Evolutionary conservation across 2,797 vertebrate species (phyloP), one percentile per base, ranked within the genome.

Genomic region (Ctenopoma multispine): DNA sequence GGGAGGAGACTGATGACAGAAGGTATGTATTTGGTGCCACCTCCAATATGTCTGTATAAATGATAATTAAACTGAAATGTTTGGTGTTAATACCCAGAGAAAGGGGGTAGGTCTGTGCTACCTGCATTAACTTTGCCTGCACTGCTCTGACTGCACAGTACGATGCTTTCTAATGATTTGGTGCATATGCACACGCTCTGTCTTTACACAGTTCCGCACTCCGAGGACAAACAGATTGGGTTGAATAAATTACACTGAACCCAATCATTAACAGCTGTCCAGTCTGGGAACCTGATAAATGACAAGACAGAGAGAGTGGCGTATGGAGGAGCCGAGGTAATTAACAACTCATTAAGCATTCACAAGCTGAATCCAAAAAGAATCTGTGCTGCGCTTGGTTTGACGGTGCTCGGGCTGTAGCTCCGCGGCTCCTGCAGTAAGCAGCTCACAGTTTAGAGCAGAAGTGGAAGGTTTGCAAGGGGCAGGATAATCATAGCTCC

Each of bases 261-360:
- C 66, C 77, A 85, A 87, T 89, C 80, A 87, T 87, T 88, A 92
- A 87, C 83, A 88, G 85, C 87, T 78, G 81, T 71, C 81, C 85
- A 68, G 87, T 77, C 90, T 91, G 89, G 87, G 81, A 87, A 71
- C 69, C 75, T 62, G 78, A 89, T 92, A 87, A 90, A 85, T 79
- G 90, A 75, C 40, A 47, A 85, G 85, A 90, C 86, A 75, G 77
- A 56, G 76, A 5, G 46, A 71, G 80, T 53, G 56, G 80, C 34
- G 68, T 75, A 38, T 17, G 14, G 43, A 69, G 79, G 72, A 80
- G 74, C 80, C 1, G 61, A 77, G 81, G 74, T 90, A 89, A 91
- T 92, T 89, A 88, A 76, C 83, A 69, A 47, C 76, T 90, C 80
- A 91, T 92, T 85, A 89, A 79, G 82, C 78, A 81, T 86, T 87